Percentiles rank a stretch among this genome's conserved stretches.
Conservation (phyloP, 2,888 invertebrate genomes). For the Lingula anatina region DNA sequence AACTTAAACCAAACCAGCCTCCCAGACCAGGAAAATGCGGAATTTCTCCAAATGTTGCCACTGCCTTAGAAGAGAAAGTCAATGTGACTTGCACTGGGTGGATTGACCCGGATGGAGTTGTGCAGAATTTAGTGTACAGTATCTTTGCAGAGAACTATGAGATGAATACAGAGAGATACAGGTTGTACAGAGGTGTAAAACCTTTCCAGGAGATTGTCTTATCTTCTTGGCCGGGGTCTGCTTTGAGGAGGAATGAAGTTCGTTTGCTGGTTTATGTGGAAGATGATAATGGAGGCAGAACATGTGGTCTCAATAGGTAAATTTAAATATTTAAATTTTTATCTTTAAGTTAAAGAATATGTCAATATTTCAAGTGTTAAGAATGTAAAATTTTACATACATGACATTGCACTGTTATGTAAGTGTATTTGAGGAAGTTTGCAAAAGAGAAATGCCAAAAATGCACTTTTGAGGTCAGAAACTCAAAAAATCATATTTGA, state of each 20-base stretch:
- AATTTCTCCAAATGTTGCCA: conserved; percentile 7
- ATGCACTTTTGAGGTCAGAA: too few species aligned
- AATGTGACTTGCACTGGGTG: conserved; percentile 19
- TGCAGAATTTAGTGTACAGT: conserved; percentile 15
- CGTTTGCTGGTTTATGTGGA: conserved; percentile 18
- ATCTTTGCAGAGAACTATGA: conserved; percentile 1
- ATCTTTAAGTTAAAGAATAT: too few species aligned
- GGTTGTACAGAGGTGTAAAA: conserved; percentile 16
- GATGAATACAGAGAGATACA: conserved; percentile 18
- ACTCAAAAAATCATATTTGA: too few species aligned
- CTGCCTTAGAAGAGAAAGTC: conserved; percentile 14
- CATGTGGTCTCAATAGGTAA: conserved; percentile 10
- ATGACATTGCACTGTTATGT: too few species aligned
- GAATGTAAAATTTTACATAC: too few species aligned
- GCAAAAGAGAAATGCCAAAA: too few species aligned
- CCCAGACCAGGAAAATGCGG: conserved; percentile 5
- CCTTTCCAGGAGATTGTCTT: conserved; percentile 18
- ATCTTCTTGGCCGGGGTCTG: too few species aligned
- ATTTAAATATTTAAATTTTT: neutral
- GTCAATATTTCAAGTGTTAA: too few species aligned
- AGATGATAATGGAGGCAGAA: conserved; percentile 20
- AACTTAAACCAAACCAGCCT: conserved; percentile 19
- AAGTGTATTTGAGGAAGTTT: too few species aligned
- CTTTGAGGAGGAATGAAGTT: conserved; percentile 10
- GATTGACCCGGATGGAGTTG: conserved; percentile 18